These are phyloP conservation scores for Baryphthengus martii DNA, from an alignment of 2,113 vertebrate genomes.

Conservation along the genomic window DNA sequence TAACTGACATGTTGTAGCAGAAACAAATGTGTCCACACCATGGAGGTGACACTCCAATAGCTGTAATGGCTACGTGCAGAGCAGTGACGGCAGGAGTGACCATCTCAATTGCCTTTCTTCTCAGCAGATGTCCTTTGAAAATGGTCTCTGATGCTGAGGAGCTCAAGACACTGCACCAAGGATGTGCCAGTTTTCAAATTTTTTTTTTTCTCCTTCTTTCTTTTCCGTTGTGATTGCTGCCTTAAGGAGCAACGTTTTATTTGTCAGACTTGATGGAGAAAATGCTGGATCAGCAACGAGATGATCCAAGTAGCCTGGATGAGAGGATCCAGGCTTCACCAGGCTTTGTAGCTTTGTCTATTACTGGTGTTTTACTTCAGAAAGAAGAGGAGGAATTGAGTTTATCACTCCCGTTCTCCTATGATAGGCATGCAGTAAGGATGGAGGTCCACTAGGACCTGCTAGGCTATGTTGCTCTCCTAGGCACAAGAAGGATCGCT, in stretches of 20 bases:
- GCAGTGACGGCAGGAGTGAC: background rate
- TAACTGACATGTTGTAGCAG: background rate
- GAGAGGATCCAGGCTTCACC: background rate
- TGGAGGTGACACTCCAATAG: background rate
- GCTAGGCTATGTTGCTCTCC: background rate
- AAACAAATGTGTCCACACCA: background rate
- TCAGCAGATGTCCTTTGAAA: background rate
- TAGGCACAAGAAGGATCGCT: background rate
- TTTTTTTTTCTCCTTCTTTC: background rate
- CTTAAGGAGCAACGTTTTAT: background rate
- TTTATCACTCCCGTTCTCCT: background rate
- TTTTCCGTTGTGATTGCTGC: background rate
- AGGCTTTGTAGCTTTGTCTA: background rate
- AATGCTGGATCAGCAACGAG: background rate
- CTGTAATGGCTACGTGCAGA: fast-evolving
- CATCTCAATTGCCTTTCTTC: background rate
- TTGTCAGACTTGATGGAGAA: background rate
- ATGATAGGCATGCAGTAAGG: background rate
- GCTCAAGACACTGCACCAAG: background rate
- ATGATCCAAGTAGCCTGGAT: background rate
- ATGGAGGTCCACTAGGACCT: background rate
- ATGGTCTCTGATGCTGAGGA: background rate
- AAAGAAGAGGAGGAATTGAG: background rate
- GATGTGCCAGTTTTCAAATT: background rate
- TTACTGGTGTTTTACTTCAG: background rate